phyloP scores from a whole-genome alignment of 2,888 invertebrate species.

The Caenorhabditis panamensis region DNA sequence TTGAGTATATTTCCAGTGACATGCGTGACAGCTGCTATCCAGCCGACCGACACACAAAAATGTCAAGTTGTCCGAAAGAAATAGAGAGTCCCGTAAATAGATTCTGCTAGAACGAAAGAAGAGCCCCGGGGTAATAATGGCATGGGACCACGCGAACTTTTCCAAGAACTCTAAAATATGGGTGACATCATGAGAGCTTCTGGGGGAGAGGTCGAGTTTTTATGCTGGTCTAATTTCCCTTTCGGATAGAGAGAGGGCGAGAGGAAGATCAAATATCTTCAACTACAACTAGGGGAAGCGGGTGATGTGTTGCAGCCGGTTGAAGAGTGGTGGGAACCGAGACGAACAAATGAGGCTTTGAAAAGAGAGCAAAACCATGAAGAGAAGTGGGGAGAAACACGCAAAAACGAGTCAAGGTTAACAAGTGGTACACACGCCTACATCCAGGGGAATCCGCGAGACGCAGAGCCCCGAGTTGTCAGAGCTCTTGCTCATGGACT shows the following conservation, averaged over 20 bases:
- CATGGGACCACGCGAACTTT: constrained; percentile 41
- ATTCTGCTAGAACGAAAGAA: constrained; percentile 6
- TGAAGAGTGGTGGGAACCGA: neutral
- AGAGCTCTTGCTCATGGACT: neutral
- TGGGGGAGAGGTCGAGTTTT: constrained; percentile 15
- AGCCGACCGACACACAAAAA: constrained; percentile 20
- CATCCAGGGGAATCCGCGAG: neutral
- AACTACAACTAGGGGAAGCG: neutral
- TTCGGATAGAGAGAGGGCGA: neutral
- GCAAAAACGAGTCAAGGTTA: constrained; percentile 18
- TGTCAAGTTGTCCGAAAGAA: constrained; percentile 11
- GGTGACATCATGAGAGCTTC: constrained; percentile 33
- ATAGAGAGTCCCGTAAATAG: constrained; percentile 40
- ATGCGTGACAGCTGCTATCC: constrained; percentile 45
- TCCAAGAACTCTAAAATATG: neutral
- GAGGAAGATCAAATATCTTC: constrained; percentile 19
- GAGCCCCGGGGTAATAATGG: neutral
- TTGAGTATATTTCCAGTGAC: constrained; percentile 58
- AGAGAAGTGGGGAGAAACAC: neutral
- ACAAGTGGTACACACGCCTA: constrained; percentile 12
- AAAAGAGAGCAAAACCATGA: neutral
- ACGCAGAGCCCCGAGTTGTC: constrained; percentile 13
- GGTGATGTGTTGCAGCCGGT: neutral
- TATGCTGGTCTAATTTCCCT: constrained; percentile 13
- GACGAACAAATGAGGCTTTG: neutral